These are phyloP conservation scores for Vulpes lagopus DNA, from an alignment of 2,113 vertebrate species.

Conservation along the genomic window DNA sequence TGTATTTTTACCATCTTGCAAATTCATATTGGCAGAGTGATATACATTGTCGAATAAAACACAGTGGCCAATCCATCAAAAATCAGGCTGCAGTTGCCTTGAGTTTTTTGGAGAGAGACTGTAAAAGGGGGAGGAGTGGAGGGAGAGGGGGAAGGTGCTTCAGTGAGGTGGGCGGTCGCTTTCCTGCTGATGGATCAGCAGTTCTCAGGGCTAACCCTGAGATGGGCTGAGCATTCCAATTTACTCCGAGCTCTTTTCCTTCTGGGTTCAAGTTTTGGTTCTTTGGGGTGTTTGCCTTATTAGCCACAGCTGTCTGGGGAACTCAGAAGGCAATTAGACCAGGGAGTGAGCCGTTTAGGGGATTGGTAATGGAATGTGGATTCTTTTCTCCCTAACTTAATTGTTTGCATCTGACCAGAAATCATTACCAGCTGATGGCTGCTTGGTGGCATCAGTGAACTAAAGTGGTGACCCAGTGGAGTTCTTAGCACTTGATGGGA, in stretches of 20 bases:
- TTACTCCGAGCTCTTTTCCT: constrained; percentile 10
- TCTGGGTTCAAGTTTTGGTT: constrained; percentile 60
- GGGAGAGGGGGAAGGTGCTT: not conserved
- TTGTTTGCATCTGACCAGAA: constrained; percentile 73
- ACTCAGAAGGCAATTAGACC: constrained; percentile 76
- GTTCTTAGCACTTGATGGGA: not conserved
- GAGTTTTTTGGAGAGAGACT: constrained; percentile 77
- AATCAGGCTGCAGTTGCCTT: constrained; percentile 76
- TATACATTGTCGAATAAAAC: constrained; percentile 89
- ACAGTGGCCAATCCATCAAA: constrained; percentile 86
- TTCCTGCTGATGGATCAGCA: not conserved
- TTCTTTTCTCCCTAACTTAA: constrained; percentile 70
- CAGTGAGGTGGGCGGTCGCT: fast-evolving
- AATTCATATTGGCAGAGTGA: constrained; percentile 91
- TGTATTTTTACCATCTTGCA: constrained; percentile 87
- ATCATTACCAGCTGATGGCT: constrained; percentile 62
- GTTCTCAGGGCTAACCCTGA: not conserved
- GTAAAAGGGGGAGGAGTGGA: not conserved
- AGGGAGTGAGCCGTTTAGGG: not conserved
- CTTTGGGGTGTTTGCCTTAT: constrained; percentile 62
- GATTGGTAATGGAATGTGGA: constrained; percentile 42
- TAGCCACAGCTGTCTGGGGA: constrained; percentile 70
- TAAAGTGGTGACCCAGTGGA: constrained; percentile 45
- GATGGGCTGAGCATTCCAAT: not conserved
- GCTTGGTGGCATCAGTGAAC: constrained; percentile 70